Conservation (phyloP, 2,113 vertebrate species). For the Labeo catla region DNA sequence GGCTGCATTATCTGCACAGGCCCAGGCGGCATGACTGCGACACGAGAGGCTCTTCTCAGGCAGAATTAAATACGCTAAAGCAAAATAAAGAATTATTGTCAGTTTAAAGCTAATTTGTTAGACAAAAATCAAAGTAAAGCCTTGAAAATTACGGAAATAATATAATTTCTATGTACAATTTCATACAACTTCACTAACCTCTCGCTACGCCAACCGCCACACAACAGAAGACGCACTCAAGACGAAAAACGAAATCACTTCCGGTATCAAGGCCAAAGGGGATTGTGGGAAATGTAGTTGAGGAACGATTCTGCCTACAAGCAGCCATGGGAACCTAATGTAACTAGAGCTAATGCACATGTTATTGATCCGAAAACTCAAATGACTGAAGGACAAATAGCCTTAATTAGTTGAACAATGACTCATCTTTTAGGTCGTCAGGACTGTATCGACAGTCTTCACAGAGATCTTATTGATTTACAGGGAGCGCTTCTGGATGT, state of each 20-base stretch:
- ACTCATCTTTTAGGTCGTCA: conserved; percentile 77
- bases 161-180: neutral
- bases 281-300: conserved; percentile 65
- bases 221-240: neutral
- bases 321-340: conserved; percentile 62
- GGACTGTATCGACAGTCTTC: conserved; percentile 87
- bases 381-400: neutral
- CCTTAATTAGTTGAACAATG: conserved; percentile 55
- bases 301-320: neutral
- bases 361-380: neutral
- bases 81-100: neutral
- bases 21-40: conserved; percentile 86
- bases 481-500: conserved; percentile 86
- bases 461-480: conserved; percentile 87
- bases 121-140: neutral
- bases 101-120: neutral
- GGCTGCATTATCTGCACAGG: conserved; percentile 89
- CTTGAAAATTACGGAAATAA: neutral
- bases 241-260: conserved; percentile 60
- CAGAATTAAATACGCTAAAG: neutral
- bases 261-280: conserved; percentile 59
- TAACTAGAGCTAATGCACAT: conserved; percentile 59
- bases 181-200: neutral
- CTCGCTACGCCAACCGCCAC: neutral
- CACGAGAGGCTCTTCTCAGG: neutral